A percentile compares a stretch with the other conserved stretches of the same genome.
Conservation (phyloP, 2,797 vertebrate species). For the Peromyscus eremicus region DNA sequence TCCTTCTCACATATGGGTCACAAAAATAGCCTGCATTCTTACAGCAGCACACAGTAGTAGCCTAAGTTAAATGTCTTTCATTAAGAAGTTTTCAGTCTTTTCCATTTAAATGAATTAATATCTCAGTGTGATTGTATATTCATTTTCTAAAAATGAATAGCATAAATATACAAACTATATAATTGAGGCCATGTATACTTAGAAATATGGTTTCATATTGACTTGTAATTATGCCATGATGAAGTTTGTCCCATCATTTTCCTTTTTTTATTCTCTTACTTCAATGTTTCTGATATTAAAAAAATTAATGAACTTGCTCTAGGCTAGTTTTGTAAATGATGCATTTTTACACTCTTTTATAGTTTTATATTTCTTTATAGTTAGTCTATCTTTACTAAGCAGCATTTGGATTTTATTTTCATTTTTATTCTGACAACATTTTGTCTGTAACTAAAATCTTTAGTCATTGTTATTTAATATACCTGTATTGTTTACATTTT, state of each 20-base stretch:
- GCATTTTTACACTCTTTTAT: not conserved
- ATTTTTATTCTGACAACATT: constrained; percentile 6
- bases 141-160: not conserved
- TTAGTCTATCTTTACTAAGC: constrained; percentile 4
- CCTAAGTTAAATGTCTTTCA: not conserved
- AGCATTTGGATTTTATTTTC: constrained; percentile 34
- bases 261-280: not conserved
- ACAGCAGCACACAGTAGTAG: not conserved
- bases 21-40: not conserved
- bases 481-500: not conserved
- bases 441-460: not conserved
- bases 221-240: constrained; percentile 14
- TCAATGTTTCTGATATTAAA: not conserved
- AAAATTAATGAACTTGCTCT: not conserved
- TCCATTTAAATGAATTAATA: not conserved
- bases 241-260: not conserved
- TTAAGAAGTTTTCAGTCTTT: not conserved
- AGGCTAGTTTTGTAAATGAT: not conserved
- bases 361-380: not conserved
- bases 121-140: not conserved
- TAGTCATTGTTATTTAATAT: constrained; percentile 9
- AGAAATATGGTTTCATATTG: not conserved
- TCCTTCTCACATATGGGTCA: not conserved
- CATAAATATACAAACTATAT: not conserved
- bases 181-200: not conserved